These are phyloP conservation scores for Pachyramphus minor DNA, from an alignment of 2,113 vertebrate species.

Conservation along the genomic window DNA sequence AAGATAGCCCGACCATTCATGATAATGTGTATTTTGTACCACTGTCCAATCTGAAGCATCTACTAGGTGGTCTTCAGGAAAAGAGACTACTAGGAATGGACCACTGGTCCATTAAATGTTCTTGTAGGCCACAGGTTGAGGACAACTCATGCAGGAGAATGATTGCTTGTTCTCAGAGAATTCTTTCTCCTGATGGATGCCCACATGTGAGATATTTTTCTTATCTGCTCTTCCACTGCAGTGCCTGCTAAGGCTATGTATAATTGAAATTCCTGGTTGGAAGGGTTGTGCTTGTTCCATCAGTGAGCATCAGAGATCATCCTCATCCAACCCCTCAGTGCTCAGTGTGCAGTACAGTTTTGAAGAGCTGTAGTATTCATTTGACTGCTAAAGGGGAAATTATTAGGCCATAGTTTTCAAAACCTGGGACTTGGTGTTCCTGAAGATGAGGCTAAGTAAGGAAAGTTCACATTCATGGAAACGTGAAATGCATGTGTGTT, in stretches of 20 bases:
- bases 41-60: neutral
- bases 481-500: neutral
- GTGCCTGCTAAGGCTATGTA: neutral
- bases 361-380: neutral
- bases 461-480: neutral
- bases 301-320: neutral
- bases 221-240: neutral
- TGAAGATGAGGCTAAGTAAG: neutral
- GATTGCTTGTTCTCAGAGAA: neutral
- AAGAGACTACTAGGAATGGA: neutral
- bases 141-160: rapidly evolving
- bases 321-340: neutral
- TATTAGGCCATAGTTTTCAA: neutral
- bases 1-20: neutral
- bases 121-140: neutral
- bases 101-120: neutral
- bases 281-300: neutral
- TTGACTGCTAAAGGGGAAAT: neutral
- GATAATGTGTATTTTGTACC: neutral
- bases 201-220: neutral
- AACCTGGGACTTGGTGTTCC: neutral
- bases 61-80: neutral
- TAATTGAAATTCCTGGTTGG: neutral
- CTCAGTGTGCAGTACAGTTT: neutral
- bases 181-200: neutral